Base-by-base conservation (phyloP, 2,888 invertebrate genomes). In the Eristalis intricaria region DNA sequence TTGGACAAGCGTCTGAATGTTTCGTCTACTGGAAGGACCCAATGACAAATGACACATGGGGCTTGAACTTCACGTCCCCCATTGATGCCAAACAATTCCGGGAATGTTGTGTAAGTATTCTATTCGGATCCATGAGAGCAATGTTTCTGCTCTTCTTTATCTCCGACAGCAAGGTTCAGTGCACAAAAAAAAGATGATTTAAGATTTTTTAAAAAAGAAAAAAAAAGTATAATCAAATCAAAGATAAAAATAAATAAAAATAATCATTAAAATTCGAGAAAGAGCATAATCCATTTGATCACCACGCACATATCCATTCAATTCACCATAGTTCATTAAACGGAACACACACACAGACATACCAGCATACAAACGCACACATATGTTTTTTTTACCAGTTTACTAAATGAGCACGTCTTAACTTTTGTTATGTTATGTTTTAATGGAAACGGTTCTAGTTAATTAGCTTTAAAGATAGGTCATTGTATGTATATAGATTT, bases 11-110 rank as follows among this genome's bases (percentile, higher is more conserved):
- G 60, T 99, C 99, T 56, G 99, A 99, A 94, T 99, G 99, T 94
- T 99, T 99, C 94, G 98, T 99, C 81, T 99, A 99, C 94, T 99
- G 99, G 99, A 98, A 98, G 93, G 99, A 99, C 94, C 97, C 98
- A 68, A 97, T 97, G 96, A 98, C 97, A 91, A 97, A 97, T 93
- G 98, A 98, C 93, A 99, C 99, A 61, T 99, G 99, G 99, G 99
- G 99, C 85, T 95, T 99, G 89, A 99, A 99, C 94, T 99, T 99
- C 93, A 99, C 99, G 75, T 98, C 98, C 79, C 97, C 99, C 88
- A 97, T 98, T 91, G 99, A 99, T 93, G 99, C 99, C 89, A 98
- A 98, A 94, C 97, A 98, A 93, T 99, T 99, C 93, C 95, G 97
- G 93, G 98, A 98, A 95, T 98, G 98, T 94, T 98, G 98, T 94